phyloP scores from a whole-genome alignment of 2,888 invertebrate genomes.

The Lasioglossum figueresi region DNA sequence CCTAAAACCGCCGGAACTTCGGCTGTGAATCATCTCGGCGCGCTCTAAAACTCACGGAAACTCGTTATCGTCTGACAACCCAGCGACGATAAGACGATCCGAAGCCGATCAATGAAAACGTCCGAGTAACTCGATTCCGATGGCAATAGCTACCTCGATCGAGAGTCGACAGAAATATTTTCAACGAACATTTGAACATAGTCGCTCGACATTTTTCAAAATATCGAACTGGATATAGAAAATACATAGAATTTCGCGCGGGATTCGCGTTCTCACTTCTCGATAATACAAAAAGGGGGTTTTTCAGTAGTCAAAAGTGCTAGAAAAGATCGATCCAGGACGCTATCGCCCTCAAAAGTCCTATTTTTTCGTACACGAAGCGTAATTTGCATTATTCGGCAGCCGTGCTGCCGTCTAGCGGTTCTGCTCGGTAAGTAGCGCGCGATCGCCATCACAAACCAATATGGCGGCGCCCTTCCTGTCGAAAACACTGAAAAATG shows the following conservation, averaged over 20 bases:
- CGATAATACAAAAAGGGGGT: too few species aligned
- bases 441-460: too few species aligned
- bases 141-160: neutral
- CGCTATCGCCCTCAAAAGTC: too few species aligned
- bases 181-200: neutral
- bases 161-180: neutral
- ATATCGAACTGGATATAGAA: neutral
- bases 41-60: slow-evolving; percentile 29
- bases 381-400: too few species aligned
- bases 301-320: too few species aligned
- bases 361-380: too few species aligned
- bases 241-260: neutral
- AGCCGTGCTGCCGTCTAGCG: too few species aligned
- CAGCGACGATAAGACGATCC: slow-evolving; percentile 47
- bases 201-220: neutral
- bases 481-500: too few species aligned
- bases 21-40: slow-evolving; percentile 41
- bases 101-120: slow-evolving; percentile 48
- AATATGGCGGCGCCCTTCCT: too few species aligned
- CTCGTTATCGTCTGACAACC: slow-evolving; percentile 53
- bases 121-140: neutral
- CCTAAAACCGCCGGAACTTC: neutral
- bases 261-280: too few species aligned
- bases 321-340: too few species aligned
- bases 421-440: too few species aligned